A percentile compares a stretch with the other conserved stretches of the same genome.
Evolutionary conservation across 2,888 invertebrate species (phyloP).

Genomic region (Quadriops clusia): DNA sequence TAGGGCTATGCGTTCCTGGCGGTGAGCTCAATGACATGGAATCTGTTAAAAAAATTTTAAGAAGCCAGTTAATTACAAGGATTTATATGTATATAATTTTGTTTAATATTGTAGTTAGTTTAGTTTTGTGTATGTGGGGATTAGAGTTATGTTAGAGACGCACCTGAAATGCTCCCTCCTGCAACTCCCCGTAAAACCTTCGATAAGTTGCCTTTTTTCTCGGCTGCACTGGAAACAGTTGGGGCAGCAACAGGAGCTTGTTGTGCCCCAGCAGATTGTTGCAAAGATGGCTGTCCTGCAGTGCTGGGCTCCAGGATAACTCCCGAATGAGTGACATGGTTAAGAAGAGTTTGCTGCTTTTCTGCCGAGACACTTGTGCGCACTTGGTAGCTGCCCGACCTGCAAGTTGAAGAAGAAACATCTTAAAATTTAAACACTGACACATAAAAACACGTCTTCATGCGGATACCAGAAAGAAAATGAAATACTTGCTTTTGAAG

Average conservation of each 20-base stretch:
- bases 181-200: slow-evolving; percentile 45
- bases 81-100: too few relatives aligned
- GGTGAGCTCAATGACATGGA: slow-evolving; percentile 55
- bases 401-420: slow-evolving; percentile 26
- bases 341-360: slow-evolving; percentile 33
- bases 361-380: slow-evolving; percentile 40
- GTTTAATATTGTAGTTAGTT: too few relatives aligned
- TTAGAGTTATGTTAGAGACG: slow-evolving; percentile 10
- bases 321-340: slow-evolving; percentile 30
- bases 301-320: slow-evolving; percentile 34
- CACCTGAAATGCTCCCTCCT: slow-evolving; percentile 48
- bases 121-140: neutral
- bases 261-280: slow-evolving; percentile 13
- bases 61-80: slow-evolving; percentile 4
- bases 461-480: too few relatives aligned
- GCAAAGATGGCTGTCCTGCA: slow-evolving; percentile 29
- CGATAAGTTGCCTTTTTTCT: slow-evolving; percentile 33
- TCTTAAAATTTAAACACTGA: too few relatives aligned
- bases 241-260: slow-evolving; percentile 14
- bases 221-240: slow-evolving; percentile 18
- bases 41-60: slow-evolving; percentile 33
- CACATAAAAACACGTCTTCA: too few relatives aligned
- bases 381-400: slow-evolving; percentile 53
- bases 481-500: too few relatives aligned
- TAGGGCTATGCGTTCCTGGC: slow-evolving; percentile 41